phyloP scores from a whole-genome alignment of 2,797 vertebrate genomes.

The Moxostoma hubbsi region DNA sequence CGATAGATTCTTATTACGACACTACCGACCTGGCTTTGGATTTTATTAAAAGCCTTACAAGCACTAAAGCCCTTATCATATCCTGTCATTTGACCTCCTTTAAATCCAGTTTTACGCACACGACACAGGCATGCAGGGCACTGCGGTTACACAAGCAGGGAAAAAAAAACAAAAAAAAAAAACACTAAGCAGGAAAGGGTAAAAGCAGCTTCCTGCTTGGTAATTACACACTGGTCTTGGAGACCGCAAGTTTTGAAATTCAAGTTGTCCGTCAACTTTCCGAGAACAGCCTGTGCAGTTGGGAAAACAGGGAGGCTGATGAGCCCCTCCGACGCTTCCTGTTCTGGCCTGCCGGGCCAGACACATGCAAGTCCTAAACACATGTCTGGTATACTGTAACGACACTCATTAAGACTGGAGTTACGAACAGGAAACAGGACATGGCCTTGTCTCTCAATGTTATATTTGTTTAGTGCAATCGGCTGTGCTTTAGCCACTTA shows the following conservation, averaged over 20 bases:
- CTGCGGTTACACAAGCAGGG: conserved; percentile 38
- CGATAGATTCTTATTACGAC: conserved; percentile 30
- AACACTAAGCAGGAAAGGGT: conserved; percentile 10
- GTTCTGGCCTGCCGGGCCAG: conserved; percentile 36
- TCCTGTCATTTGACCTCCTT: conserved; percentile 55
- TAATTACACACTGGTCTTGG: conserved; percentile 50
- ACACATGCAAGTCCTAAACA: conserved; percentile 37
- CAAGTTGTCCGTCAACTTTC: conserved; percentile 43
- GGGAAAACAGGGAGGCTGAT: conserved; percentile 27
- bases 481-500: conserved; percentile 20
- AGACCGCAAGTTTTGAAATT: conserved; percentile 46
- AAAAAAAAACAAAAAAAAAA: neutral
- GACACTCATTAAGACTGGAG: conserved; percentile 64
- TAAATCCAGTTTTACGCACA: conserved; percentile 51
- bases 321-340: conserved; percentile 49
- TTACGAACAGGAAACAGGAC: conserved; percentile 65
- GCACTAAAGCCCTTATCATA: conserved; percentile 46
- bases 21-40: conserved; percentile 16
- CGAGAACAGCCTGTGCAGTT: conserved; percentile 25
- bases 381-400: conserved; percentile 66
- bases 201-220: conserved; percentile 49
- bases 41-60: conserved; percentile 43
- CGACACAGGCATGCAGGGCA: conserved; percentile 16
- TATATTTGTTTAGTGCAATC: conserved; percentile 45
- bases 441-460: conserved; percentile 58